Conservation (phyloP, 1,140 invertebrate genomes). For the Diabrotica undecimpunctata region DNA sequence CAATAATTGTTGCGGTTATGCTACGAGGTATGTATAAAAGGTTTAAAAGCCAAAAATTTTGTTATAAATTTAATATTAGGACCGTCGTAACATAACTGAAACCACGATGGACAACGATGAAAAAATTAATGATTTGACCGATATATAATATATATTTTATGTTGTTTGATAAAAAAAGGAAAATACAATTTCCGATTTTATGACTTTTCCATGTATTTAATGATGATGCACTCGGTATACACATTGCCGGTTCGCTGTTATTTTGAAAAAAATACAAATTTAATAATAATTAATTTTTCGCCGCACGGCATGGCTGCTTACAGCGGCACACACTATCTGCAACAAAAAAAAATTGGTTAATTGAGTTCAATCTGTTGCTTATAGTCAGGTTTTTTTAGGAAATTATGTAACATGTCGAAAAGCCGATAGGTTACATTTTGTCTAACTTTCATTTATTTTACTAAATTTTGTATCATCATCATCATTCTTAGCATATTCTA, state of each 20-base stretch:
- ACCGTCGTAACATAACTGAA: conserved; percentile 9
- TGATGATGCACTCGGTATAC: conserved; percentile 43
- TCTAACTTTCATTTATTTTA: too few species aligned
- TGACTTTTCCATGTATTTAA: conserved; percentile 16
- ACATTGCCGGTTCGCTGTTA: conserved; percentile 45
- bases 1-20: conserved; percentile 5
- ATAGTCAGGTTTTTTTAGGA: neutral
- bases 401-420: too few species aligned
- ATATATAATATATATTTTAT: conserved; percentile 21
- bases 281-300: conserved; percentile 34
- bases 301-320: conserved; percentile 42
- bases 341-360: conserved; percentile 31
- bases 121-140: conserved; percentile 12
- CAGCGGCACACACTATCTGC: conserved; percentile 43
- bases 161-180: conserved; percentile 16
- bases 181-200: conserved; percentile 11
- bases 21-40: conserved; percentile 27
- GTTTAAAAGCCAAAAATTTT: neutral
- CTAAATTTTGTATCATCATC: too few species aligned
- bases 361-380: neutral
- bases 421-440: too few species aligned
- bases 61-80: conserved; percentile 4
- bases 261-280: conserved; percentile 45
- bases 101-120: conserved; percentile 14
- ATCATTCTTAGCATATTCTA: too few species aligned